Evolutionary conservation across 2,797 vertebrate species (phyloP).

Genomic region (Lagocephalus sceleratus): DNA sequence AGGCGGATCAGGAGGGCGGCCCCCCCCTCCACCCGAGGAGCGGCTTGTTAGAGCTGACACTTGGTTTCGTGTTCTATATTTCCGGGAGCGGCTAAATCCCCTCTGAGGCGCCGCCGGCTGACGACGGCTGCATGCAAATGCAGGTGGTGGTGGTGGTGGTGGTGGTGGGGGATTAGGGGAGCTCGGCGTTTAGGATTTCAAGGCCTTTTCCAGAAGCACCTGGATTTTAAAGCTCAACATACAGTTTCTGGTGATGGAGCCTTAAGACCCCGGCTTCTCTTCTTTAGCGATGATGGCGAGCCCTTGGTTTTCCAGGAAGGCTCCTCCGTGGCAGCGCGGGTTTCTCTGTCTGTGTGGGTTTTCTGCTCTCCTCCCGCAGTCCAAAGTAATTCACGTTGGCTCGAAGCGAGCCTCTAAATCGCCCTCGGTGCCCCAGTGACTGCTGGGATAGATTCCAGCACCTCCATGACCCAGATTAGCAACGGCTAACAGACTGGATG

Average conservation of each 20-base stretch:
- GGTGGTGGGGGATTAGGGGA: constrained; percentile 55
- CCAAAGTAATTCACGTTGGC: too few relatives aligned
- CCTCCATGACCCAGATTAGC: too few relatives aligned
- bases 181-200: constrained; percentile 45
- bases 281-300: too few relatives aligned
- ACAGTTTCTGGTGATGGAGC: constrained; percentile 41
- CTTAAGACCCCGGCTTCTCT: constrained; percentile 38
- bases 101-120: constrained; percentile 47
- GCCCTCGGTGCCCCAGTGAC: too few relatives aligned
- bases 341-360: too few relatives aligned
- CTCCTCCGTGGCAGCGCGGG: too few relatives aligned
- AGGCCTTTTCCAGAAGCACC: constrained; percentile 52
- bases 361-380: too few relatives aligned
- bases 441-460: too few relatives aligned
- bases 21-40: constrained; percentile 34
- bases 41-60: constrained; percentile 70
- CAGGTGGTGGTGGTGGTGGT: constrained; percentile 47
- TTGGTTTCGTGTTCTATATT: constrained; percentile 65
- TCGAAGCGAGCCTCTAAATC: too few relatives aligned
- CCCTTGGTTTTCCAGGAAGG: too few relatives aligned
- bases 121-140: constrained; percentile 42
- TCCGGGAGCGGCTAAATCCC: constrained; percentile 64
- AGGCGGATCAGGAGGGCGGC: constrained; percentile 14
- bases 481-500: background rate
- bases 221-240: constrained; percentile 44